Evolutionary conservation across 2,797 vertebrate genomes (phyloP), one percentile per base, ranked within the genome.

Genomic region (Liparis tanakae): DNA sequence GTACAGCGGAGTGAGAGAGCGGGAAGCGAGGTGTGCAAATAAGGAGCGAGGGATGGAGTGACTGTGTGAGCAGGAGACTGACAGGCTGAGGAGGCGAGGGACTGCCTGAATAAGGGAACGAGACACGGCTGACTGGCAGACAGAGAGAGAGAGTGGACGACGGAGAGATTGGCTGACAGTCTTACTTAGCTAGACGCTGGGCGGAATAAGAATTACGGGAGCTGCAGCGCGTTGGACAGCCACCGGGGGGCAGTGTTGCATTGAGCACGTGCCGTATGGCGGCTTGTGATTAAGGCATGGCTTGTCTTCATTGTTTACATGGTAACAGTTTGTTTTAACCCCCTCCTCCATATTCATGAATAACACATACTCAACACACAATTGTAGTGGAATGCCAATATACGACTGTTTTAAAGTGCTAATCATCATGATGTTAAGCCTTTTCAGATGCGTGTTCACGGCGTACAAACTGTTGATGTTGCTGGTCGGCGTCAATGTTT

Each of bases 191-290:
- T 72, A 83, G 75, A 88, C 76, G n/a, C 6, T 62, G 76, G 56
- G 68, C 39, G 20, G 70, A 85, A 80, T 76, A 55, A 68, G 30
- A 80, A 78, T 64, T 41, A 10, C 46, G 53, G 63, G 56, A 66
- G 15, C 2, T 64, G 59, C 9, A 0, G 6, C 37, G 22, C 51
- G 2, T 0, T 0, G 39, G 5, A 0, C 0, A 48, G 51, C 57
- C 91, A 88, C 87, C 63, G 5, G 92, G 61, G 88, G 91, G 89
- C 92, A 90, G 85, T 91, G 78, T 88, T 88, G 85, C 55, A 72
- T 12, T 37, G 70, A 83, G 61, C 67, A 74, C 66, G 3, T 2
- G 3, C 54, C 34, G n/a, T 0, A 22, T 50, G 61, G 1, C 2
- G 55, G 10, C 36, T 54, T 68, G 30, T 2, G 30, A 41, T 39